phyloP scores from a whole-genome alignment of 1,140 invertebrate genomes.

The Heliconius congener region DNA sequence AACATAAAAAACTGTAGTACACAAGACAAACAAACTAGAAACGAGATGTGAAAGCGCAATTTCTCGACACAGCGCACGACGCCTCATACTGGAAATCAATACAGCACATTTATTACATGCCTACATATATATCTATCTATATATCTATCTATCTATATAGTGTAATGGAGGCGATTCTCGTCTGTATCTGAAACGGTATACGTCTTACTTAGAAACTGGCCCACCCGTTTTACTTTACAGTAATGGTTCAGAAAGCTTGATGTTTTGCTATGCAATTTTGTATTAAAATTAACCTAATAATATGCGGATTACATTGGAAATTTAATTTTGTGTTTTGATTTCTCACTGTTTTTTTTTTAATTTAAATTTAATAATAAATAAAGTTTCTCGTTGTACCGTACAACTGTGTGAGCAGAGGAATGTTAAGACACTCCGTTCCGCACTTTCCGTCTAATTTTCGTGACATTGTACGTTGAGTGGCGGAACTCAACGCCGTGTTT shows the following conservation, averaged over 20 bases:
- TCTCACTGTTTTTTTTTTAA: too few relatives aligned
- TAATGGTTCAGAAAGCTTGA: not conserved
- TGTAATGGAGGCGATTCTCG: not conserved
- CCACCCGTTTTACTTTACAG: not conserved
- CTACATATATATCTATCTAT: slow-evolving; percentile 15
- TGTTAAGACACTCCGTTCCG: too few relatives aligned
- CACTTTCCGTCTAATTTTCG: too few relatives aligned
- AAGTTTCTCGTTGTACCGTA: too few relatives aligned
- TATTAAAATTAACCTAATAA: slow-evolving; percentile 11
- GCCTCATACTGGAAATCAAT: slow-evolving; percentile 32
- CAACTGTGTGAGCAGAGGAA: too few relatives aligned
- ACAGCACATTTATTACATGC: slow-evolving; percentile 27
- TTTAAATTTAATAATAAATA: too few relatives aligned
- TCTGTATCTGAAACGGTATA: slow-evolving; percentile 1
- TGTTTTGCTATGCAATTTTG: slow-evolving; percentile 5
- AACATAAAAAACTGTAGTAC: not conserved
- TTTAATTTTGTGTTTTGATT: not conserved
- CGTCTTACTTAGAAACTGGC: not conserved
- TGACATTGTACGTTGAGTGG: too few relatives aligned
- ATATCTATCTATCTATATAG: not conserved
- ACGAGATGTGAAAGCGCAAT: slow-evolving; percentile 29
- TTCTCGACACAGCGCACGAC: slow-evolving; percentile 28
- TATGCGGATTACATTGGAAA: not conserved
- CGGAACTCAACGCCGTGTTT: too few relatives aligned
- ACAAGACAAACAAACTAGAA: slow-evolving; percentile 25